These are phyloP conservation scores for Drosophila sproati DNA, from an alignment of 1,140 invertebrate species.

Conservation along the genomic window DNA sequence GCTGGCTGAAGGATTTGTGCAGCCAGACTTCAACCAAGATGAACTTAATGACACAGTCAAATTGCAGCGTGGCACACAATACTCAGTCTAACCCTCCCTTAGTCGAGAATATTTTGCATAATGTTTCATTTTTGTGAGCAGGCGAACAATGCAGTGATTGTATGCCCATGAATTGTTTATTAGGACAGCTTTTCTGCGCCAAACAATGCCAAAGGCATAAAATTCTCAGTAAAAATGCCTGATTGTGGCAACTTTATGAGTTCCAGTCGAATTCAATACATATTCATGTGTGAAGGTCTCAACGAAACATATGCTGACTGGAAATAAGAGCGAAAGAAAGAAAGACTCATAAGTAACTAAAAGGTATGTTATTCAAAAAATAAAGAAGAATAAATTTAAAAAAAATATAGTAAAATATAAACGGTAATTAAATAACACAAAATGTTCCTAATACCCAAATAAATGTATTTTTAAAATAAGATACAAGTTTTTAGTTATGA, in stretches of 20 bases:
- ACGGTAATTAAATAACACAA: too few species aligned
- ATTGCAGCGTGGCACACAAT: not conserved
- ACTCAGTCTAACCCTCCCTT: not conserved
- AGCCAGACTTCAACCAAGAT: conserved; percentile 6
- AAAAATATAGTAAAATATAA: too few species aligned
- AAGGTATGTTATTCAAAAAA: too few species aligned
- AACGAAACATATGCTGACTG: not conserved
- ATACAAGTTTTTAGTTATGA: too few species aligned
- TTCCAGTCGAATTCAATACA: not conserved
- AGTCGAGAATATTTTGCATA: conserved; percentile 7
- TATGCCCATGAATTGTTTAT: conserved; percentile 7
- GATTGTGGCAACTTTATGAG: not conserved
- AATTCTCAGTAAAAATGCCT: not conserved
- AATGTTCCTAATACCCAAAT: too few species aligned
- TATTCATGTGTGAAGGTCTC: not conserved
- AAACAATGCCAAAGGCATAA: not conserved
- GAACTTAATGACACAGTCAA: conserved; percentile 18
- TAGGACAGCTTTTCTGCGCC: conserved; percentile 1
- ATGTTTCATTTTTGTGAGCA: conserved; percentile 8
- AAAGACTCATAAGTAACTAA: too few species aligned
- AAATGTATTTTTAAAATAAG: too few species aligned
- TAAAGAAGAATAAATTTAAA: too few species aligned
- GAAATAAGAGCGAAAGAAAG: not conserved
- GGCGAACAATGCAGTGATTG: conserved; percentile 23
- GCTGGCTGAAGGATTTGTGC: conserved; percentile 3